Evolutionary conservation across 2,113 vertebrate species (phyloP).

Genomic region (Ceyx cyanopectus): DNA sequence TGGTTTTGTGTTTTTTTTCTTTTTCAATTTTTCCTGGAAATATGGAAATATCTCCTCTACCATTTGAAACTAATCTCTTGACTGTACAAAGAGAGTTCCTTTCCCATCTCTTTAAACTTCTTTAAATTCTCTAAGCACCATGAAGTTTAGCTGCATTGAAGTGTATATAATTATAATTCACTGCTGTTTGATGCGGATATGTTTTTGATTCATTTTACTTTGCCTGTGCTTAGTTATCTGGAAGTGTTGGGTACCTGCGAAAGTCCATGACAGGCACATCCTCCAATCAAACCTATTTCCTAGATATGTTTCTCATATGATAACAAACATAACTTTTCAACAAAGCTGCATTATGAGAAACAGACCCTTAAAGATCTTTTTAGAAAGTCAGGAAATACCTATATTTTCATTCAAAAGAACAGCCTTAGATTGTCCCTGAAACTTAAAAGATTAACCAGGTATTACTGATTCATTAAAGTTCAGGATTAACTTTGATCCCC

Average conservation of each 20-base stretch:
- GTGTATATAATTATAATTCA: accelerated
- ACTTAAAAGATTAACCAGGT: neutral
- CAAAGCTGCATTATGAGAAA: neutral
- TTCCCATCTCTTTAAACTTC: neutral
- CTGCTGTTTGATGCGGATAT: neutral
- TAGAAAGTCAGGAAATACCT: neutral
- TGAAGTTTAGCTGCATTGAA: neutral
- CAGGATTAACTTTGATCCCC: neutral
- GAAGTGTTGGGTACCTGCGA: neutral
- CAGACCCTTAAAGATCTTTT: neutral
- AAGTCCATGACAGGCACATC: neutral
- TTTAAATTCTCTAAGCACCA: neutral
- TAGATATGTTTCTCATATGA: neutral
- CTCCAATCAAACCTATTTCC: neutral
- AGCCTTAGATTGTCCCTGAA: neutral
- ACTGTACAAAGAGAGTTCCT: neutral
- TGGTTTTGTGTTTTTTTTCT: neutral
- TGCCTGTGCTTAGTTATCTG: neutral
- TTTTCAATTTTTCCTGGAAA: neutral
- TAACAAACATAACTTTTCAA: neutral
- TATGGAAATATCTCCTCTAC: neutral
- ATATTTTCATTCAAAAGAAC: neutral
- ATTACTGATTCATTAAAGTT: neutral
- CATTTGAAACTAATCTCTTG: neutral
- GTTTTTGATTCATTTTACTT: neutral